Base-by-base conservation (phyloP, 2,888 invertebrate genomes). In the Anoplius nigerrimus region DNA sequence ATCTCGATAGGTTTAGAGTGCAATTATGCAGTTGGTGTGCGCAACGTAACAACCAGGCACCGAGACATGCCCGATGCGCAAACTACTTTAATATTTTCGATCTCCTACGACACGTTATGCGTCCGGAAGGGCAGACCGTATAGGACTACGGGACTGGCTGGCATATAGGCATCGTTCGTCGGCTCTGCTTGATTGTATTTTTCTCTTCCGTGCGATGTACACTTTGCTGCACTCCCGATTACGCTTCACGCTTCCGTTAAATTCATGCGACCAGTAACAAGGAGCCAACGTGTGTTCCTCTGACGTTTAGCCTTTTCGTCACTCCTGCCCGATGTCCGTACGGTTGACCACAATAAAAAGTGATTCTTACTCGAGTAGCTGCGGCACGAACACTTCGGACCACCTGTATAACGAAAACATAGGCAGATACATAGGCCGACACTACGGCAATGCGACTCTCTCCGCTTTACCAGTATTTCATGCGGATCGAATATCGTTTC, bases 101-200 rank as follows among this genome's bases (percentile, higher is more conserved):
- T 2, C 11, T 11, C 34, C 34, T 6, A 34, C 11, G 34, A 34
- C 11, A 34, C n/a, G n/a, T n/a, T n/a, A 11, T 11, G 34, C 11
- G 27, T 6, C 6, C 27, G 4, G n/a, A 5, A 34, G 4, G 1
- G 8, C 8, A 13, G 2, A 34, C 1, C 34, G 34, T 34, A 62
- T 56, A 62, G 54, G 52, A 66, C 52, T 15, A 57, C 54, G 54
- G 42, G 52, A 48, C 61, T 65, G 46, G 16, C 71, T 64, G 72
- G 61, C 62, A 60, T 66, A 72, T 65, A 72, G 68, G 56, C 56
- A 68, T 22, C 22, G 53, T 24, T 24, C 24, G 24, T 54, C 66
- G 66, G 69, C 73, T 69, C 68, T 68, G 66, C 69, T 63, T 69
- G 51, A 72, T 69, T 66, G 66, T 59, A 72, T 58, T 68, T 58